Base-by-base conservation (phyloP, 2,113 vertebrate species). In the Neolamprologus cancellatus region DNA sequence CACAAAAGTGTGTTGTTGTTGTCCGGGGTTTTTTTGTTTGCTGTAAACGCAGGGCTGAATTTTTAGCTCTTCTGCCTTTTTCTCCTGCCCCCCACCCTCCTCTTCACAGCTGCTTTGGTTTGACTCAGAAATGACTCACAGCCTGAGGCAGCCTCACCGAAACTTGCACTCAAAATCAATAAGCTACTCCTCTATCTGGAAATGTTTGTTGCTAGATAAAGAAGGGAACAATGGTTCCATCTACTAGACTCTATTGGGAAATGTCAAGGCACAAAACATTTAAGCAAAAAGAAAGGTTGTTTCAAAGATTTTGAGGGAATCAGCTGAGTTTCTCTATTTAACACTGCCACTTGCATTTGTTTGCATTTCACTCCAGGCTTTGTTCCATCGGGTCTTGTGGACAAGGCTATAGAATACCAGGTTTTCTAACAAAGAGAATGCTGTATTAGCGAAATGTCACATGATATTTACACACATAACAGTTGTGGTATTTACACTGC, bases 61-160 rank as follows among this genome's bases (percentile, higher is more conserved):
- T 85, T 54, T 52, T 41, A 59, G 71, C 87, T 87, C 34, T 23
- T 17, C 84, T 81, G 48, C 44, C 3, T 34, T 81, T 78, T 83
- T n/a, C 25, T 80, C 25, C 10, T 32, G 53, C 15, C 20, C 32
- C 17, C 61, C 18, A 20, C 61, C 36, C 36, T 41, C 32, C 20
- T 71, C 64, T 41, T 69, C 54, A 8, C 28, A 6, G 66, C 55
- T 76, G 61, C 81, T 89, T 81, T 83, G 20, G 32, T 82, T 88
- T 80, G 84, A 87, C 79, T 91, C 84, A 78, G 71, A 86, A 83
- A 87, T 92, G 91, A 91, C 44, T 91, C 87, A 61, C 74, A 84
- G 74, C 86, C 90, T 23, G 53, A 85, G 87, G 84, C 85, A 3
- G 82, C 85, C 20, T 90, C 30, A 5, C 82, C 76, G 79, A 85